phyloP scores from a whole-genome alignment of 2,113 vertebrate species.

The Colaptes auratus region DNA sequence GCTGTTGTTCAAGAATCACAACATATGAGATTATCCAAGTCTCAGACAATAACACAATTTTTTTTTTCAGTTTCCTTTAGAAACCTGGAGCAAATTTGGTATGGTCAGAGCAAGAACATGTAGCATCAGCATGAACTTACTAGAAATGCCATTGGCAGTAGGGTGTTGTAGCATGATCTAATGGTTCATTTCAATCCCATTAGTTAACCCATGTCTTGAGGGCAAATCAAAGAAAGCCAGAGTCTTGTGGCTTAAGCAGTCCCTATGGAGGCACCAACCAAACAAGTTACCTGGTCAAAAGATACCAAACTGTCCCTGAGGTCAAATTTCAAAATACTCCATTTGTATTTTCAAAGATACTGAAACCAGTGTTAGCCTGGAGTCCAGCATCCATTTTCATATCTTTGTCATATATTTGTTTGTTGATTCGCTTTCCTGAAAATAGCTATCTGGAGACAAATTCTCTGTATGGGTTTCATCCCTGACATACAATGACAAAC shows the following conservation, averaged over 20 bases:
- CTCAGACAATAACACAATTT: background rate
- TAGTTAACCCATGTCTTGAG: background rate
- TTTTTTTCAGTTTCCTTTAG: background rate
- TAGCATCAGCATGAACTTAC: background rate
- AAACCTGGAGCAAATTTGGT: background rate
- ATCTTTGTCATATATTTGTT: background rate
- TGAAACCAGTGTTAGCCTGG: background rate
- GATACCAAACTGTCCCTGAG: background rate
- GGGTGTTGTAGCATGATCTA: background rate
- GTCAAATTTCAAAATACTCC: background rate
- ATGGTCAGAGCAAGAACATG: background rate
- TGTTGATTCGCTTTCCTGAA: background rate
- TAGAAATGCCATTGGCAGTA: background rate
- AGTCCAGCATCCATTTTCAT: background rate
- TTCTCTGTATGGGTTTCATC: background rate
- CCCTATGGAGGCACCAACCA: background rate
- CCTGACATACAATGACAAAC: accelerated
- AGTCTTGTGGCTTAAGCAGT: background rate
- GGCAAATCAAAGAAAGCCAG: background rate
- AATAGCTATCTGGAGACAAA: background rate
- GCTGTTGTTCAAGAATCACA: background rate
- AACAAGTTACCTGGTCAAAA: background rate
- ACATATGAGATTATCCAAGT: background rate
- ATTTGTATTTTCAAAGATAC: background rate
- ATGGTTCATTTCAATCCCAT: background rate